A percentile compares a stretch with the other conserved stretches of the same genome.
Conservation (phyloP, 2,888 invertebrate species). For the Hipparchia semele region DNA sequence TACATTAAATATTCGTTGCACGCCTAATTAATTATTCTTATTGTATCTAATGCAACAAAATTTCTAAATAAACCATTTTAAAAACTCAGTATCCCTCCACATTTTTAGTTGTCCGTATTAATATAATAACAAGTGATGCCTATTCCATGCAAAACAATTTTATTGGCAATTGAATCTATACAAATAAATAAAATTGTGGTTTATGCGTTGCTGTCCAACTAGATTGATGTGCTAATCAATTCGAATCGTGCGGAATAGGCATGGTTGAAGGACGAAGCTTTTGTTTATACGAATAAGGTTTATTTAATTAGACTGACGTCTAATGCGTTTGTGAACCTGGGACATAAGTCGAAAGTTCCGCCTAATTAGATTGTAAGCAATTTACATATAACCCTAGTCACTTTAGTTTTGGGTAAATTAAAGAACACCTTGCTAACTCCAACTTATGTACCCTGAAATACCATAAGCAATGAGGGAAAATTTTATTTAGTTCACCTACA, state of each 20-base stretch:
- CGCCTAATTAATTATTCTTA: not conserved
- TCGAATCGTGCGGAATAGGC: not conserved
- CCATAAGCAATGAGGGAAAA: too few relatives aligned
- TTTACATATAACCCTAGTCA: constrained; percentile 6
- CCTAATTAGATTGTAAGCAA: constrained; percentile 67
- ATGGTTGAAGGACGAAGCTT: constrained; percentile 21
- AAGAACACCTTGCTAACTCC: not conserved
- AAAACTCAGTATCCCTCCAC: not conserved
- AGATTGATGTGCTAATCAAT: not conserved
- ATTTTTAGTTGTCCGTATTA: not conserved
- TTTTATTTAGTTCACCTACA: too few relatives aligned
- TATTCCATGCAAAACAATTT: not conserved
- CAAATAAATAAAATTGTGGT: too few relatives aligned
- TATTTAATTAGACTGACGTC: constrained; percentile 23
- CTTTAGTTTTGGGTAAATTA: not conserved
- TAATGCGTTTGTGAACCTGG: constrained; percentile 47
- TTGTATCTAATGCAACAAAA: not conserved
- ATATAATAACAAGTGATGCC: not conserved
- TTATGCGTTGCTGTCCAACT: not conserved
- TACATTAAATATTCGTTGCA: constrained; percentile 6
- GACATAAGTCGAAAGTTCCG: constrained; percentile 76
- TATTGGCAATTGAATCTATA: not conserved
- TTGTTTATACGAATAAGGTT: constrained; percentile 26
- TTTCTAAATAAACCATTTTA: not conserved
- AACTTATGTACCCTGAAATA: too few relatives aligned